phyloP scores from a whole-genome alignment of 2,888 invertebrate species.

The Stictocephala bisonia region DNA sequence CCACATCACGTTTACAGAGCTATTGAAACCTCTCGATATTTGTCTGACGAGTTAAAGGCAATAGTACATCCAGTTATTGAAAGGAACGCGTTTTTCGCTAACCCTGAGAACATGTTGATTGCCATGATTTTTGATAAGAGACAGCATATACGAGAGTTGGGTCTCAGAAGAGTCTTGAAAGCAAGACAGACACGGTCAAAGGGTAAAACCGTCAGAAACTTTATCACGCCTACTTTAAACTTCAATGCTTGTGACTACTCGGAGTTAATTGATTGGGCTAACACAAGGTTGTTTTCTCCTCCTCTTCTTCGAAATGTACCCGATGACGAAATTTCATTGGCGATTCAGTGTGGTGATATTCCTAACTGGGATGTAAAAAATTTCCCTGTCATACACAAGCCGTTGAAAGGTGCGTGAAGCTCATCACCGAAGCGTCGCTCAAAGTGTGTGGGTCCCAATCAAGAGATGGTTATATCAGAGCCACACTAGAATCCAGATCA shows the following conservation, averaged over 20 bases:
- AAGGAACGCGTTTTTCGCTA: slow-evolving; percentile 32
- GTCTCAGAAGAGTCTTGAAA: background rate
- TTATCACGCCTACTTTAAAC: background rate
- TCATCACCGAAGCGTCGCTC: slow-evolving; percentile 49
- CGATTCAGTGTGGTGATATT: background rate
- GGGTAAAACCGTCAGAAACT: slow-evolving; percentile 2
- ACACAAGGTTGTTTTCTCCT: background rate
- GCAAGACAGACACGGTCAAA: slow-evolving; percentile 1
- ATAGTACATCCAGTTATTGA: slow-evolving; percentile 19
- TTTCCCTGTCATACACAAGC: slow-evolving; percentile 51
- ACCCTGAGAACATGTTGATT: slow-evolving; percentile 21
- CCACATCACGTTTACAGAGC: slow-evolving; percentile 24
- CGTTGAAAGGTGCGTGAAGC: slow-evolving; percentile 41
- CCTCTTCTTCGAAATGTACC: slow-evolving; percentile 10
- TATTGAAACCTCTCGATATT: too few species aligned
- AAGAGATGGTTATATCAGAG: slow-evolving; percentile 23
- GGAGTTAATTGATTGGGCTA: slow-evolving; percentile 7
- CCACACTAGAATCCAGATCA: slow-evolving; percentile 20
- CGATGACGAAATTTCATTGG: background rate
- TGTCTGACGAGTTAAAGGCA: background rate
- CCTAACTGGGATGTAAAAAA: background rate
- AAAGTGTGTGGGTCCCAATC: too few species aligned
- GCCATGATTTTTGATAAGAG: slow-evolving; percentile 15
- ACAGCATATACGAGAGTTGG: background rate
- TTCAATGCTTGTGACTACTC: background rate